Evolutionary conservation across 2,113 vertebrate genomes (phyloP), one percentile per base, ranked within the genome.

Genomic region (Anseranas semipalmata): DNA sequence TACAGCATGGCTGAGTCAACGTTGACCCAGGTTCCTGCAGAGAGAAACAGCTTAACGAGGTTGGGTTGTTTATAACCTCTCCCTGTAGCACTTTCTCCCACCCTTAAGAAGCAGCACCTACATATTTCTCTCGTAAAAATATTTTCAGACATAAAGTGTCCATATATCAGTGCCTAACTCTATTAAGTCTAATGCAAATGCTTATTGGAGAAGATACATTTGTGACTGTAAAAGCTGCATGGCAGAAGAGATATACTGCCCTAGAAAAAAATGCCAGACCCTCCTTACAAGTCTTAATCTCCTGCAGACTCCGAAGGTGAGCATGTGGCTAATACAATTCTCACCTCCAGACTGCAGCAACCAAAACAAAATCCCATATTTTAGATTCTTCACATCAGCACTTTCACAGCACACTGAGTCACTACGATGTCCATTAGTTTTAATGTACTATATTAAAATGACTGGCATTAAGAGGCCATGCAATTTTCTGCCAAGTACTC

Each of bases 401-500:
- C 88, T 70, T 72, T 5, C 71, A 37, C 62, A 87, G 48, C 45
- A 28, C 0, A 20, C 39, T 3, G 0, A 85, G 62, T 30, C 86
- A 58, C 94, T 14, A 59, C 43, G 84, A 81, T 70, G 48, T 2
- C 73, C 92, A n/a, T 90, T 87, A 25, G 72, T 68, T 86, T 39
- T 60, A 87, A 75, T 20, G 88, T 37, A 15, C 35, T 87, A 59
- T 87, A 70, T n/a, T 66, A 76, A 75, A 81, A 73, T 73, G 58
- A 79, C n/a, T 6, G 1, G 45, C 84, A 70, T 41, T 19, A 79
- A 87, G 70, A 85, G 53, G 67, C 70, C 66, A 20, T 3, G 33
- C 74, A 15, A 33, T 96, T 91, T 90, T 80, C 94, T 93, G 82
- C 70, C 46, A 59, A 90, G 80, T 19, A 67, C 48, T 79, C 62